These are phyloP conservation scores for Microctonus hyperodae DNA, from an alignment of 2,888 invertebrate genomes.

Conservation along the genomic window DNA sequence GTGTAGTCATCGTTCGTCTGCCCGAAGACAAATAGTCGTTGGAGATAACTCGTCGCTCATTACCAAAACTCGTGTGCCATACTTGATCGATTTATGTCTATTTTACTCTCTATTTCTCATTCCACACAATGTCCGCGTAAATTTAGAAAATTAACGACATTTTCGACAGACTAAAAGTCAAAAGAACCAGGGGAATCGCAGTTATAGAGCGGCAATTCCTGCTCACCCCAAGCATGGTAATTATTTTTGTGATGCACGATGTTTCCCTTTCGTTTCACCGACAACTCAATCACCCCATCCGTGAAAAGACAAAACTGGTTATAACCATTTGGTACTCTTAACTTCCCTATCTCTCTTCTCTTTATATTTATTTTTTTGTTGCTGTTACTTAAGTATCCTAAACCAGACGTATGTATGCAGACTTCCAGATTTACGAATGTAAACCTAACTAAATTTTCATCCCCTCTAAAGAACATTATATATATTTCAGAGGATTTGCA, in stretches of 20 bases:
- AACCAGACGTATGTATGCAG: constrained; percentile 30
- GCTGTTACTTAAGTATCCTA: constrained; percentile 8
- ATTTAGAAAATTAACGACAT: constrained; percentile 44
- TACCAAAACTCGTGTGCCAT: constrained; percentile 22
- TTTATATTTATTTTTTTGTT: constrained; percentile 18
- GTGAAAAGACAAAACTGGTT: background rate
- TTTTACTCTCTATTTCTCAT: background rate
- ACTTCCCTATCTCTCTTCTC: background rate
- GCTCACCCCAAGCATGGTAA: constrained; percentile 24
- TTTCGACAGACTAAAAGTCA: constrained; percentile 1
- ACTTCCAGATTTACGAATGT: constrained; percentile 31
- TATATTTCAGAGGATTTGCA: constrained; percentile 33
- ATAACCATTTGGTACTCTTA: constrained; percentile 32
- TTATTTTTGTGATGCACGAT: constrained; percentile 34
- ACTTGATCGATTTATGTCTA: constrained; percentile 35
- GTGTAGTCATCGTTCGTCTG: constrained; percentile 29
- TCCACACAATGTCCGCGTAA: constrained; percentile 29
- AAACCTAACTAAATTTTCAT: constrained; percentile 34
- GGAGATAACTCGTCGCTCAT: constrained; percentile 35
- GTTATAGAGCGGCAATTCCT: background rate
- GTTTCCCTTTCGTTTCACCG: constrained; percentile 20
- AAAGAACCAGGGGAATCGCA: background rate
- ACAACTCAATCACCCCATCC: constrained; percentile 30
- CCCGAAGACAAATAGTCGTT: constrained; percentile 55
- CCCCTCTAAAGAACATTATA: constrained; percentile 28